Conservation (phyloP, 2,113 vertebrate genomes). For the Formicarius rufipectus region DNA sequence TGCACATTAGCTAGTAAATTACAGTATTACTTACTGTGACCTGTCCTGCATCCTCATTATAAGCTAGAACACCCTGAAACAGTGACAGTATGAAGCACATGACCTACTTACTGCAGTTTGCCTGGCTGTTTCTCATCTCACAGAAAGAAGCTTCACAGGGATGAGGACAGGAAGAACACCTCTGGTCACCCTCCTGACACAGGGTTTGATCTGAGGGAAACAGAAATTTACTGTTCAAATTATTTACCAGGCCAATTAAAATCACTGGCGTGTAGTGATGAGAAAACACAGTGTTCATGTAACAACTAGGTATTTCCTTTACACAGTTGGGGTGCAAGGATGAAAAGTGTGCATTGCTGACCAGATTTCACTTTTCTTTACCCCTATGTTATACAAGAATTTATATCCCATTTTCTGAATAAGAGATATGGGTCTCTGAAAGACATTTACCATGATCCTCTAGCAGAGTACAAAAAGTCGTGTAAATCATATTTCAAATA, state of each 20-base stretch:
- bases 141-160: conserved; percentile 76
- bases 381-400: background rate
- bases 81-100: background rate
- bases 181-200: conserved; percentile 81
- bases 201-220: conserved; percentile 73
- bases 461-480: background rate
- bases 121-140: conserved; percentile 66
- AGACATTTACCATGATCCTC: background rate
- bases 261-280: background rate
- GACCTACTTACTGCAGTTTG: conserved; percentile 87
- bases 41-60: background rate
- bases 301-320: background rate
- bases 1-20: background rate
- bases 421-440: background rate
- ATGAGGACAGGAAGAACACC: conserved; percentile 81
- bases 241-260: background rate
- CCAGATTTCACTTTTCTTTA: background rate
- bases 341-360: background rate
- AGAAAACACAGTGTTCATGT: background rate
- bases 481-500: background rate
- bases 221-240: background rate
- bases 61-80: background rate
- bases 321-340: background rate
- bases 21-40: background rate
- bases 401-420: background rate